phyloP scores from a whole-genome alignment of 92 coral and sea anemone species.

The Umimayanthus chanpuru region DNA sequence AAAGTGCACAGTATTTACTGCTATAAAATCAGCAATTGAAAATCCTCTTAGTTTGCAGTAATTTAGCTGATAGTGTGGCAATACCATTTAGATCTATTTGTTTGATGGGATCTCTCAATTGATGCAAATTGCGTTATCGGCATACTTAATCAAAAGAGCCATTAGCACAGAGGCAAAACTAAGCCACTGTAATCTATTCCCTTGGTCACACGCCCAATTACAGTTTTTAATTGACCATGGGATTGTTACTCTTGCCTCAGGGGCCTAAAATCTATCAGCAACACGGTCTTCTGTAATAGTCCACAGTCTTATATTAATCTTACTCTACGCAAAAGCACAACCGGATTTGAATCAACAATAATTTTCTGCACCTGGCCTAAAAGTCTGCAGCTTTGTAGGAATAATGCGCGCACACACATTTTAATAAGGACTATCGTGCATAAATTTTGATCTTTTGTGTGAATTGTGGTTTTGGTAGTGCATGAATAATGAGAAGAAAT shows the following conservation, averaged over 20 bases:
- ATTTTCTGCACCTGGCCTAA: slow-evolving; percentile 1
- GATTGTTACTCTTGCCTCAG: background rate
- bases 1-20: background rate
- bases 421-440: background rate
- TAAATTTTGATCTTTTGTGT: background rate
- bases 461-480: background rate
- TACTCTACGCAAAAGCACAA: background rate
- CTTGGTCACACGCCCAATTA: background rate
- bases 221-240: background rate
- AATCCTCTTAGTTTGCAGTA: background rate
- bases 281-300: background rate
- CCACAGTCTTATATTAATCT: background rate
- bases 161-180: background rate
- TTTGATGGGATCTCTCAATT: background rate
- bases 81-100: background rate
- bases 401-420: background rate
- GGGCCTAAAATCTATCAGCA: background rate
- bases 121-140: slow-evolving; percentile 12
- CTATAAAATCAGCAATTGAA: background rate
- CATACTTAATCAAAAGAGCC: background rate
- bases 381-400: background rate
- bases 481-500: background rate
- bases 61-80: background rate
- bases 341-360: slow-evolving; percentile 5
- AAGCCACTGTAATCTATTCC: background rate